Evolutionary conservation across 2,888 invertebrate species (phyloP), one percentile per base, ranked within the genome.

Genomic region (Agonum fuliginosum): DNA sequence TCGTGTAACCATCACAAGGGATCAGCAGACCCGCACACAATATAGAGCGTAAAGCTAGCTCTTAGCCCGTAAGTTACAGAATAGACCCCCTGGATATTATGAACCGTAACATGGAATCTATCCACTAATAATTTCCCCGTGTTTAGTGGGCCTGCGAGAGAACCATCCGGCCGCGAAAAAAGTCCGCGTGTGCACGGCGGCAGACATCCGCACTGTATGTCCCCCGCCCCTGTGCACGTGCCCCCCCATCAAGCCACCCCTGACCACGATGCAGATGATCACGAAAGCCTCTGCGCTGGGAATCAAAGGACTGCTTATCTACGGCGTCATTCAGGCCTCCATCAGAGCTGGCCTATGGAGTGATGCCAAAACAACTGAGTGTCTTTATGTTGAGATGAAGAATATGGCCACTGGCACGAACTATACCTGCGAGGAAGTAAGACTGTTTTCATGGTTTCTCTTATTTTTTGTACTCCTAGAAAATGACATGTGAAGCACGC

Each of bases 291-390:
- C 83, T 3, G 80, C 83, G 17, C 83, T 87, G 34, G 83, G 86
- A 0, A 5, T 84, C 22, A 88, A 88, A 81, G 82, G 84, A n/a
- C n/a, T n/a, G n/a, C n/a, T n/a, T n/a, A n/a, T n/a, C n/a, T n/a
- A n/a, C 2, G 81, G 82, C 1, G 78, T 87, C 27, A 86, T 85
- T 0, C 84, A 82, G 5, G 86, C 85, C 17, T 81, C 86, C 12
- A 82, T 88, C 46, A 84, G 86, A 78, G 84, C 87, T 78, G 88
- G 88, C 8, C 78, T 88, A 6, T 88, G 89, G 89, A 87, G 88
- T 0, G 84, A 84, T 70, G 81, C 85, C 4, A 82, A 83, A 20
- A 83, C 87, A 58, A 86, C 87, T 5, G 86, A 87, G 79, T 81
- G 86, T 8, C 79, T 88, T 19, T 88, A 86, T 79, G 51, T 67